These are phyloP conservation scores for Micromys minutus DNA, from an alignment of 2,113 vertebrate genomes.

Conservation along the genomic window DNA sequence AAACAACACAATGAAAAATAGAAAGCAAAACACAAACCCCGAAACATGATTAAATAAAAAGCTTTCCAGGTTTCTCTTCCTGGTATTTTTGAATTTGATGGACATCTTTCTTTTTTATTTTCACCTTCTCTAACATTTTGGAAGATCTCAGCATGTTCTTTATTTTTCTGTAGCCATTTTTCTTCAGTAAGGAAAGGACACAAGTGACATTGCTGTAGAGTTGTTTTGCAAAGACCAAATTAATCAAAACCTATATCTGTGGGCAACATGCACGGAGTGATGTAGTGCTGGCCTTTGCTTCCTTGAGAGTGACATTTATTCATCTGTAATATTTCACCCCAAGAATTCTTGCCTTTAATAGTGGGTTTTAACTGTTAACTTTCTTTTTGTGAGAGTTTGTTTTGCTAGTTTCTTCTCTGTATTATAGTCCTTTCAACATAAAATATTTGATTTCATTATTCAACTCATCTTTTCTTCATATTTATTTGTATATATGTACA, in stretches of 20 bases:
- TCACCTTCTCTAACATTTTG: background rate
- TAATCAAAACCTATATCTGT: background rate
- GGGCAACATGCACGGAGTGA: background rate
- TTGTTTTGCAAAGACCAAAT: background rate
- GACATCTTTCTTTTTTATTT: background rate
- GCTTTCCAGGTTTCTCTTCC: background rate
- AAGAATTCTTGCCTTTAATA: background rate
- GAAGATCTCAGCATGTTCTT: background rate
- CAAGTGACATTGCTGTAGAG: background rate
- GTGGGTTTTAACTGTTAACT: background rate
- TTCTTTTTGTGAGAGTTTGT: background rate
- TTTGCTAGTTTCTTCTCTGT: background rate
- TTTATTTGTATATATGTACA: background rate
- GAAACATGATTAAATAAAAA: background rate
- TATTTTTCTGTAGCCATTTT: background rate
- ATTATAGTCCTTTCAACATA: background rate
- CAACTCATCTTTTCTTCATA: background rate
- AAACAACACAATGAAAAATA: background rate
- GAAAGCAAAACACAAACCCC: background rate
- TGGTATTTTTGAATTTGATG: background rate
- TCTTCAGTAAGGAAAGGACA: background rate
- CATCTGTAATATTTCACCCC: background rate
- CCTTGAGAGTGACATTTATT: background rate
- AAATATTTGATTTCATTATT: background rate
- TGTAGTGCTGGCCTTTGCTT: fast-evolving